These are phyloP conservation scores for Pantelozetes paolii DNA, from an alignment of 2,888 invertebrate genomes.

Conservation along the genomic window DNA sequence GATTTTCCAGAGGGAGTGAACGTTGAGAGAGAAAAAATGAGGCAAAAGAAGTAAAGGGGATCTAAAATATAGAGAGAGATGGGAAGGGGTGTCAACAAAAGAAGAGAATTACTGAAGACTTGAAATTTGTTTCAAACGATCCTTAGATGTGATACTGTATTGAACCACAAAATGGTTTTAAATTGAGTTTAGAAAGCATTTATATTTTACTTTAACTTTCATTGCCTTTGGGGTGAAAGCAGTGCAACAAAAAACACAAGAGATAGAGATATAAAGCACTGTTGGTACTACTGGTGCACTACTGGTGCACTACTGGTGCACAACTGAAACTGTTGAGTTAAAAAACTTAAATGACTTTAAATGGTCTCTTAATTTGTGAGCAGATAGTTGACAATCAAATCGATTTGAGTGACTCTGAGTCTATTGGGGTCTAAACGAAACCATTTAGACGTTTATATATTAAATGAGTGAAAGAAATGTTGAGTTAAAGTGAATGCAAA, in stretches of 20 bases:
- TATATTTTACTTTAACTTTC: not conserved
- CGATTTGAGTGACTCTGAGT: not conserved
- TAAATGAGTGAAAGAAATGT: constrained; percentile 16
- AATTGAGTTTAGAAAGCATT: constrained; percentile 36
- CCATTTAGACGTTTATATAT: constrained; percentile 29
- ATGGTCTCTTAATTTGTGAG: constrained; percentile 32
- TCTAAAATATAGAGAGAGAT: not conserved
- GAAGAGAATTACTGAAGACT: constrained; percentile 15
- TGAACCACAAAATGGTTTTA: constrained; percentile 39
- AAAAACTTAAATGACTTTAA: constrained; percentile 37
- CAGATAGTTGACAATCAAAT: constrained; percentile 10
- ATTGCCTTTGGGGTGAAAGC: constrained; percentile 9
- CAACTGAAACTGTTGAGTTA: constrained; percentile 20
- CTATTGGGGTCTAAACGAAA: not conserved
- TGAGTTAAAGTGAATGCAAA: constrained; percentile 21
- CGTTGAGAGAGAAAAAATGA: not conserved
- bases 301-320: too few species aligned
- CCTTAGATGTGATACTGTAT: constrained; percentile 34
- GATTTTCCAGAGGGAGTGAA: constrained; percentile 30
- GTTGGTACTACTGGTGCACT: not conserved
- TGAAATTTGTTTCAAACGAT: constrained; percentile 35
- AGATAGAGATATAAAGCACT: constrained; percentile 27
- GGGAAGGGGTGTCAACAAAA: constrained; percentile 8
- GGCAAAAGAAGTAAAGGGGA: not conserved
- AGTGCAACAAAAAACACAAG: not conserved